Percentiles rank a stretch among this genome's conserved stretches.
These are phyloP conservation scores for Brachionus sp. DNA, from an alignment of 1,140 invertebrate species.

Conservation along the genomic window DNA sequence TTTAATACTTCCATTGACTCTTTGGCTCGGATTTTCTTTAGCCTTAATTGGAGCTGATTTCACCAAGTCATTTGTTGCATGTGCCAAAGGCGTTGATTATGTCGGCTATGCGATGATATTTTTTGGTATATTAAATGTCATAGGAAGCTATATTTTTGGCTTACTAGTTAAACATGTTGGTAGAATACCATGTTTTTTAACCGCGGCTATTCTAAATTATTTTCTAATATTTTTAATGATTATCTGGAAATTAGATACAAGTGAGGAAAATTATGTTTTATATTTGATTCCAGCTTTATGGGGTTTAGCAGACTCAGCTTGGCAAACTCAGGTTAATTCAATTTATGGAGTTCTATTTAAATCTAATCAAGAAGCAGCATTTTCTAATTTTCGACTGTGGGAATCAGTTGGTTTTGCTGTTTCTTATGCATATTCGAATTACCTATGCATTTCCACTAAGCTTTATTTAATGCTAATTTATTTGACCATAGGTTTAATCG, in stretches of 20 bases:
- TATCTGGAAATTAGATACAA: constrained; percentile 75
- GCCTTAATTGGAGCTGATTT: constrained; percentile 90
- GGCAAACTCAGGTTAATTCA: constrained; percentile 90
- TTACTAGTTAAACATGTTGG: constrained; percentile 87
- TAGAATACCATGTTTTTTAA: constrained; percentile 75
- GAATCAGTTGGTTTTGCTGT: constrained; percentile 87
- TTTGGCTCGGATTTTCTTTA: constrained; percentile 95
- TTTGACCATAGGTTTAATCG: background rate
- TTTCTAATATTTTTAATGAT: constrained; percentile 46
- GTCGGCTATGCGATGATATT: constrained; percentile 94
- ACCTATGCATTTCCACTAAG: constrained; percentile 80
- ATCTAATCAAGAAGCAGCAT: constrained; percentile 86
- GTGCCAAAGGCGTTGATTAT: constrained; percentile 70
- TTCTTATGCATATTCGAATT: constrained; percentile 72
- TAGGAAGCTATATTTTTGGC: constrained; percentile 81
- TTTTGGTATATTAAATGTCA: constrained; percentile 82
- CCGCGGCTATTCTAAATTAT: constrained; percentile 61
- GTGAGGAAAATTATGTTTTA: constrained; percentile 69
- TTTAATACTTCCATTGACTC: constrained; percentile 84
- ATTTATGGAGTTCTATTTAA: constrained; percentile 85
- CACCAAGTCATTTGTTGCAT: constrained; percentile 66
- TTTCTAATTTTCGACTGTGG: constrained; percentile 86
- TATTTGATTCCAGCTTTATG: constrained; percentile 81
- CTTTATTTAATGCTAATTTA: constrained; percentile 73
- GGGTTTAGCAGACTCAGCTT: constrained; percentile 81